Evolutionary conservation across 2,888 invertebrate species (phyloP), one percentile per base, ranked within the genome.

Genomic region (Palloptera scutellata): DNA sequence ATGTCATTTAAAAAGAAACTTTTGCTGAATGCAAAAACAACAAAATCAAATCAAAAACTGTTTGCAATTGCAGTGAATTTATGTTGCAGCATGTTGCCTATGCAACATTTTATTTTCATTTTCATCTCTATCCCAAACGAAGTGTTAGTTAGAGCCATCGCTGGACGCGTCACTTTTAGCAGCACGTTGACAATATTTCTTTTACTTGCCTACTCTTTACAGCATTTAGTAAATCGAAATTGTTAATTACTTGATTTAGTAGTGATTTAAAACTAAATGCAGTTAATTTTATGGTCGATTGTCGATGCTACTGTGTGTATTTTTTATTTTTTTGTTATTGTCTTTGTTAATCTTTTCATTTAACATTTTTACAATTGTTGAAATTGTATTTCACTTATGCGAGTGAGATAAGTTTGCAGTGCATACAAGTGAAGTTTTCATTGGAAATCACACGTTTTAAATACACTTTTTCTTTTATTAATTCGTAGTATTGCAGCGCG

Each of bases 221-320:
- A 30, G 5, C 19, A 1, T 1, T 54, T 55, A 17, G 62, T n/a
- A 61, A 69, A 69, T 66, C 63, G 65, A 59, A 54, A 58, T 67
- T 67, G 67, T 71, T 67, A 71, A 71, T 71, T 71, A 71, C 67
- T 69, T 71, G 69, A 69, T 66, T 71, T 69, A 66, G 67, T 67
- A 69, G 65, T 66, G 63, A 66, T 60, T 69, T 67, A 67, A 71
- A 67, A 67, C n/a, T 15, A 15, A 48, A 10, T 11, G 48, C 48
- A 10, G 12, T 48, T 1, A 15, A 11, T 48, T 48, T 48, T 48
- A 48, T 48, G 48, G 48, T 4, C 30, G 45, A n/a, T 48, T 48
- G 48, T 48, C 11, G 10, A 0, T 8, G 13, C n/a, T 48, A 15
- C n/a, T 4, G 48, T 11, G 48, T 13, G 13, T 5, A 2, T 8